Conservation (phyloP, 2,113 vertebrate species). For the Xiphias gladius region DNA sequence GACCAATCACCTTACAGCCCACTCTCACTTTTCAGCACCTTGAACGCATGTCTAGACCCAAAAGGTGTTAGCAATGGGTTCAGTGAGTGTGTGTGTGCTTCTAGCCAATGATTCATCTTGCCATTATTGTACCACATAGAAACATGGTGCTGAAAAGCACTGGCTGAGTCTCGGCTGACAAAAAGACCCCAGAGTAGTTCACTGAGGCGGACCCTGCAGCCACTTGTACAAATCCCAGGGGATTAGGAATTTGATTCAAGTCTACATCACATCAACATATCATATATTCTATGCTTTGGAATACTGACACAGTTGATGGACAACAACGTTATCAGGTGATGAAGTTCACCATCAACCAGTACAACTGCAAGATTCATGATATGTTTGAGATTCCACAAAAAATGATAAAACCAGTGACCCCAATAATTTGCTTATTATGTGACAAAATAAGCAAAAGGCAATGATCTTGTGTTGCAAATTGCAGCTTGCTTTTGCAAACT, state of each 20-base stretch:
- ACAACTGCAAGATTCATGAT: not conserved
- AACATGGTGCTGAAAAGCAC: slow-evolving; percentile 63
- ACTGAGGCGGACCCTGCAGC: slow-evolving; percentile 36
- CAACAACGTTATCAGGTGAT: not conserved
- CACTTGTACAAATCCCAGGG: not conserved
- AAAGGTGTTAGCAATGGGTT: slow-evolving; percentile 64
- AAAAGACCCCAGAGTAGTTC: slow-evolving; percentile 15
- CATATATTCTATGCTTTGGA: not conserved
- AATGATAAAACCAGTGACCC: no score
- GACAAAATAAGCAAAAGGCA: not conserved
- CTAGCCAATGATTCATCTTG: slow-evolving; percentile 65
- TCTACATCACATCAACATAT: not conserved
- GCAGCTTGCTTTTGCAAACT: no score
- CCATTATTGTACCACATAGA: slow-evolving; percentile 66
- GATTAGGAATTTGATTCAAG: slow-evolving; percentile 2
- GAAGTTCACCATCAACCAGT: not conserved
- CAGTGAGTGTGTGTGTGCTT: slow-evolving; percentile 41
- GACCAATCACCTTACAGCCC: slow-evolving; percentile 58
- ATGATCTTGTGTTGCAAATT: not conserved
- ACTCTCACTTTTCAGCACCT: slow-evolving; percentile 74
- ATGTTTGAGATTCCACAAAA: not conserved
- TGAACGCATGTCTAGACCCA: slow-evolving; percentile 59
- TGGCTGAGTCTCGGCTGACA: slow-evolving; percentile 44
- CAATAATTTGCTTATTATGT: no score
- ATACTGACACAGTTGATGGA: not conserved